A percentile compares a stretch with the other conserved stretches of the same genome.
Evolutionary conservation across 2,113 vertebrate species (phyloP).

Genomic region (Odocoileus hemionus): DNA sequence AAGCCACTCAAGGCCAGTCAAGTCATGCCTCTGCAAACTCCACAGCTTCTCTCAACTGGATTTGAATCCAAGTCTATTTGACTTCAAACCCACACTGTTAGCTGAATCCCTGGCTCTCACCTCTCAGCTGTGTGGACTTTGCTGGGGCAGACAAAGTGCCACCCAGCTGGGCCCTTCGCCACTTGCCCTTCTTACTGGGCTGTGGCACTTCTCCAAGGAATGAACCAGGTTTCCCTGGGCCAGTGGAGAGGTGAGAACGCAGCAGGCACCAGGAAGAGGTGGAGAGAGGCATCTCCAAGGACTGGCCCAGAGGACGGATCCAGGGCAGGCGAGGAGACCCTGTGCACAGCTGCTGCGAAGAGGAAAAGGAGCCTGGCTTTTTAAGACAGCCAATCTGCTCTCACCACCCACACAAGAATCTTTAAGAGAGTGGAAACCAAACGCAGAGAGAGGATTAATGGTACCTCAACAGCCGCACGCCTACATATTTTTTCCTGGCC

Average conservation of each 20-base stretch:
- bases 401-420: slow-evolving; percentile 23
- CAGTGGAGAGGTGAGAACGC: neutral
- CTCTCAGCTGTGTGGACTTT: neutral
- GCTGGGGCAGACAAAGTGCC: neutral
- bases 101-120: neutral
- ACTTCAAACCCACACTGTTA: neutral
- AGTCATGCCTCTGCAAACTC: neutral
- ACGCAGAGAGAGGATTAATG: neutral
- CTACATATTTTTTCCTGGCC: neutral
- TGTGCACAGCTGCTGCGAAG: neutral
- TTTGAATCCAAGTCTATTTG: neutral
- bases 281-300: neutral
- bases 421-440: neutral
- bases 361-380: neutral
- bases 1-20: neutral
- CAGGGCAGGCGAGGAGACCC: neutral
- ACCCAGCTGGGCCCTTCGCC: neutral
- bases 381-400: slow-evolving; percentile 38
- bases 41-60: neutral
- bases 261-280: neutral
- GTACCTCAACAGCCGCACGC: neutral
- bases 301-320: neutral
- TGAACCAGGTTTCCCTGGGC: neutral
- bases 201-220: neutral
- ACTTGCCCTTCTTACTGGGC: neutral